Percentiles rank a stretch among this genome's conserved stretches.
Evolutionary conservation across 2,797 vertebrate species (phyloP).

Genomic region (Syndactyla subalaris): DNA sequence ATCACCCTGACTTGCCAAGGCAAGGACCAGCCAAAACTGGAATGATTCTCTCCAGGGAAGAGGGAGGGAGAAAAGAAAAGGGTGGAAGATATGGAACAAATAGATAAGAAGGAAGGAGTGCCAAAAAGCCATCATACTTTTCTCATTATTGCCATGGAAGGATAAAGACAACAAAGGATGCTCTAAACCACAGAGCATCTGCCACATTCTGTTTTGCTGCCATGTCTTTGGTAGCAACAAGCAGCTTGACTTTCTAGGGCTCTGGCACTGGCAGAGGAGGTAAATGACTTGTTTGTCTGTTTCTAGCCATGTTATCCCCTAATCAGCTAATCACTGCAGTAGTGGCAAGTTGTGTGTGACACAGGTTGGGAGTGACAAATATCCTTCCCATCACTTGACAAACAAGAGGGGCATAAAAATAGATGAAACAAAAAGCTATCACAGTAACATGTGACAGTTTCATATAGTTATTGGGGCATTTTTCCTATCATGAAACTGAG

Average conservation of each 20-base stretch:
- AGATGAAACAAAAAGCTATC: accelerated
- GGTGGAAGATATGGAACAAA: background rate
- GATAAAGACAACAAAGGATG: background rate
- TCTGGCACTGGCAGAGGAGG: background rate
- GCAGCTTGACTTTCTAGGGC: background rate
- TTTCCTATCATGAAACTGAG: background rate
- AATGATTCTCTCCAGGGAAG: background rate
- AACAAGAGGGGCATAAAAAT: background rate
- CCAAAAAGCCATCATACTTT: background rate
- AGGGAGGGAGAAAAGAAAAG: background rate
- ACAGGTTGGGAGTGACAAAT: background rate
- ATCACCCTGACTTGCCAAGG: background rate
- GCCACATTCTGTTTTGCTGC: background rate
- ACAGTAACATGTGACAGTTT: background rate
- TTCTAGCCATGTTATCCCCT: accelerated
- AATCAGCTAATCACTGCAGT: background rate
- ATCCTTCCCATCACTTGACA: background rate
- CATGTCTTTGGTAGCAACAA: background rate
- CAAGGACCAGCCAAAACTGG: background rate
- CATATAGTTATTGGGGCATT: background rate
- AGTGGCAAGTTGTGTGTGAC: background rate
- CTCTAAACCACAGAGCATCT: background rate
- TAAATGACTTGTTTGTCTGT: background rate
- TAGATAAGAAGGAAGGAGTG: background rate
- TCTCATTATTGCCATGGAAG: background rate